Evolutionary conservation across 2,888 invertebrate species (phyloP), one percentile per base, ranked within the genome.

Genomic region (Apamea crenata): DNA sequence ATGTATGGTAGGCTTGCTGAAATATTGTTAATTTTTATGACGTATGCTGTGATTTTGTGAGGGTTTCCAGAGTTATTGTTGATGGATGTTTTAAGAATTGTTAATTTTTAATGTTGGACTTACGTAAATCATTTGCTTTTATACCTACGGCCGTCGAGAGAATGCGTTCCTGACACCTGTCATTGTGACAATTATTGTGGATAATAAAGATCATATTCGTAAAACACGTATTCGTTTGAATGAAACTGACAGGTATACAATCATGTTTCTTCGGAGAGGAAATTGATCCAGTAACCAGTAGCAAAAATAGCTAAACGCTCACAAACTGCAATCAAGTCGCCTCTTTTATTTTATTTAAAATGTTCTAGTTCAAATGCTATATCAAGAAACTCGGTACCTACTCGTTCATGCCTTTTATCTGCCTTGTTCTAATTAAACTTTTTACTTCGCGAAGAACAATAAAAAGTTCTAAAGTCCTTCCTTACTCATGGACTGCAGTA

Each of bases 391-490:
- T 69, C n/a, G 25, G 63, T 69, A 65, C 50, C 47, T 73, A 69
- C 18, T 61, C 65, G 63, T 29, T 29, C 36, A 78, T 81, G 53
- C 18, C 59, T 74, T 74, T 80, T 84, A 80, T 83, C 81, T 85
- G 61, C 16, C 72, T 40, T 50, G 69, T 74, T 81, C 77, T 84
- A 82, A 85, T 77, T 85, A 71, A 84, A 84, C 77, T 85, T 85
- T 84, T 77, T 82, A 77, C 84, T 85, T 82, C 25, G 47, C 73
- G 47, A 77, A 77, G 71, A 82, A 82, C 84, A 84, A 82, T 84
- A 85, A 84, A 84, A 72, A 65, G 56, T 86, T 85, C 63, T 67
- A 29, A 81, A 77, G 74, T 81, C 74, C 83, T 72, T 47, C 47
- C 82, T 82, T 71, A 71, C 73, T 77, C 25, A 59, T 50, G 75